Conservation (phyloP, 64 coral and sea anemone genomes). For the Trachythela sp. region DNA sequence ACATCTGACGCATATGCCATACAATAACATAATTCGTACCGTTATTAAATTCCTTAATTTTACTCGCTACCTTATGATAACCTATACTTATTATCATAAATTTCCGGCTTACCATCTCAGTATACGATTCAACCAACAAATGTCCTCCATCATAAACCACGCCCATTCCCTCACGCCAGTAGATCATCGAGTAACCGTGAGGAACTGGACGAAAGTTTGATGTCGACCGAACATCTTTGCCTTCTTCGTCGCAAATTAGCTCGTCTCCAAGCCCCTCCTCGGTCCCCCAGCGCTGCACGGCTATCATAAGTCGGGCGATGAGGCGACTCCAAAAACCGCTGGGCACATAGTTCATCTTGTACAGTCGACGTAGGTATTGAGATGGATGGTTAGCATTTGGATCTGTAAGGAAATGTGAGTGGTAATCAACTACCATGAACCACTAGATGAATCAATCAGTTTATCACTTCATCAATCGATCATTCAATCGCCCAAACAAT, state of each 20-base stretch:
- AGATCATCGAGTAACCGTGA: constrained; percentile 70
- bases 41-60: no score
- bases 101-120: constrained; percentile 74
- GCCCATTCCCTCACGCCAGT: constrained; percentile 93
- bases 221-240: not conserved
- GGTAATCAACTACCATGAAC: not conserved
- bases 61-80: no score
- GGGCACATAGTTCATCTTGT: constrained; percentile 81
- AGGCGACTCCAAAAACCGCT: constrained; percentile 99
- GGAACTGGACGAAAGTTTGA: not conserved
- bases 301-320: constrained; percentile 89
- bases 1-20: no score
- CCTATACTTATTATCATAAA: no score
- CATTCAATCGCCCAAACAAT: no score
- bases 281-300: constrained; percentile 73
- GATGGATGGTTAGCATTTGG: not conserved
- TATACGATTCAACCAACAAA: constrained; percentile 83
- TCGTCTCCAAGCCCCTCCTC: constrained; percentile 78
- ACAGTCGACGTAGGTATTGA: not conserved
- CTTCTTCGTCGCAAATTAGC: not conserved
- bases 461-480: no score
- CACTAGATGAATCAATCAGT: not conserved
- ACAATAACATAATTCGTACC: no score
- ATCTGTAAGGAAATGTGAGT: not conserved
- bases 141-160: constrained; percentile 88